Base-by-base conservation (phyloP, 2,888 invertebrate genomes). In the Lamproptera curius region DNA sequence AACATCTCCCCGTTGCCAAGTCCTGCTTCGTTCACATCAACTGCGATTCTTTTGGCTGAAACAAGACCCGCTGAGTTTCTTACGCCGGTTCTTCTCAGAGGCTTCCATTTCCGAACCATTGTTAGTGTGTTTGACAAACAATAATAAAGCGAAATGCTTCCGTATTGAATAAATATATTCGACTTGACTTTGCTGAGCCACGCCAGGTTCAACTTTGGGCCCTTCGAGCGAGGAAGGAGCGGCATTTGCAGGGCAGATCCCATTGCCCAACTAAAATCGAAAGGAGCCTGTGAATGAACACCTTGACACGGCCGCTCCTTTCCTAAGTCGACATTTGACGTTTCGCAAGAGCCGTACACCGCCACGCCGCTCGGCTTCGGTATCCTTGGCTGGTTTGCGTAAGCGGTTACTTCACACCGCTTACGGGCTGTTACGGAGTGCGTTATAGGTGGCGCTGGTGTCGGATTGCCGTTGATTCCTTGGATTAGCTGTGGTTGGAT, bases 221-320 rank as follows among this genome's bases (percentile, higher is more conserved):
- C 41, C 46, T 40, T 35, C 40, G 10, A 41, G 23, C 23, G 23
- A 36, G 15, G 42, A 6, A 20, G 13, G 11, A 20, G 23, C n/a
- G 17, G 15, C 31, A 42, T 76, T 69, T 53, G 57, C 61, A 64
- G 59, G 54, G 59, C 57, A 60, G 56, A 58, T 76, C 73, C 78
- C 73, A 76, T 80, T 79, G 72, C 71, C 65, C 66, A 80, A 80
- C 63, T 56, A 68, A n/a, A 48, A 70, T 62, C 69, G 80, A 80
- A 80, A 79, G 80, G 73, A 69, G 63, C 58, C 57, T 59, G 62
- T 61, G 61, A 58, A 60, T 51, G 53, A 53, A 46, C 64, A 65
- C 76, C 81, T 81, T 81, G 82, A 81, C 81, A 76, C 69, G 67
- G 49, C 64, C 69, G 68, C 70, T 75, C 80, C 82, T 81, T 81